Evolutionary conservation across 2,797 vertebrate genomes (phyloP).

Genomic region (Nasua narica): DNA sequence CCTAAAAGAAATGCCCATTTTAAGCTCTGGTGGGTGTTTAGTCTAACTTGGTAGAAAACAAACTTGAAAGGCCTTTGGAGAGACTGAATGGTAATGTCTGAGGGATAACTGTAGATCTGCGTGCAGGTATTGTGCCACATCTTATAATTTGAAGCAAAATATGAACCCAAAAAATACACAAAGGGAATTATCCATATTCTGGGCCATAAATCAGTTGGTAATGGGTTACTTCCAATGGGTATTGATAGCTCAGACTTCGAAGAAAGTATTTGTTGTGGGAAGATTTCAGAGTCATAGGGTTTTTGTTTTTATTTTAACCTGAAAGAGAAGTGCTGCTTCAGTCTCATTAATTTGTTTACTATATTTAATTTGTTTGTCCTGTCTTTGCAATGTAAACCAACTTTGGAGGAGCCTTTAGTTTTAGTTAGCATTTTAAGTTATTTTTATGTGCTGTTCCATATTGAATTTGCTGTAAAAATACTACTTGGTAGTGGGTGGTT

Average conservation of each 20-base stretch:
- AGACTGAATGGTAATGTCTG: neutral
- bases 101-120: neutral
- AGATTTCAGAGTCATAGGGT: neutral
- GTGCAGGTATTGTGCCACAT: neutral
- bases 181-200: neutral
- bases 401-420: neutral
- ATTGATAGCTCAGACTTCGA: neutral
- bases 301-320: neutral
- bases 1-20: neutral
- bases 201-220: neutral
- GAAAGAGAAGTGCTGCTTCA: neutral
- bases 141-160: neutral
- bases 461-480: conserved; percentile 6
- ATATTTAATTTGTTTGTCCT: neutral
- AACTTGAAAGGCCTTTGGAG: neutral
- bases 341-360: neutral
- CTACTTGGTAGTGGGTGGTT: conserved; percentile 18
- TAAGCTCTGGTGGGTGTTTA: neutral
- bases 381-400: neutral
- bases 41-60: neutral
- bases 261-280: neutral
- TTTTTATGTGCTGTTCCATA: conserved; percentile 36
- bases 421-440: neutral
- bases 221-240: neutral
- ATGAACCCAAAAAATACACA: neutral